phyloP scores from a whole-genome alignment of 1,140 invertebrate species.

The Hypothenemus hampei region DNA sequence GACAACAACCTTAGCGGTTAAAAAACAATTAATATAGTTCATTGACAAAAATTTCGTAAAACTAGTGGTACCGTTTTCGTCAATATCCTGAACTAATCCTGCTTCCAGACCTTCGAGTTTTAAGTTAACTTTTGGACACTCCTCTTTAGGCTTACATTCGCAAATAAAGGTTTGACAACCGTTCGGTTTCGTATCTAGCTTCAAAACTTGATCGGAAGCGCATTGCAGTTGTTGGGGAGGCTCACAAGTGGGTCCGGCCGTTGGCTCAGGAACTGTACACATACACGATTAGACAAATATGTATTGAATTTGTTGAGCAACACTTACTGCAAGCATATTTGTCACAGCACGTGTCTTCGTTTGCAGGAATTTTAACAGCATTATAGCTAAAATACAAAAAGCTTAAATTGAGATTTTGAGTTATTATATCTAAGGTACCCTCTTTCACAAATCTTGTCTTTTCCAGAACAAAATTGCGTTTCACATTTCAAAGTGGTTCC shows the following conservation, averaged over 20 bases:
- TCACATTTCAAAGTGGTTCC: slow-evolving; percentile 52
- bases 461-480: slow-evolving; percentile 53
- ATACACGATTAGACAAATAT: not conserved
- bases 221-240: slow-evolving; percentile 61
- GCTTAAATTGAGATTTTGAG: not conserved
- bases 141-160: slow-evolving; percentile 63
- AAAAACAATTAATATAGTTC: not conserved
- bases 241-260: slow-evolving; percentile 51
- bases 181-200: slow-evolving; percentile 54
- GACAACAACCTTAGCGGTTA: slow-evolving; percentile 59
- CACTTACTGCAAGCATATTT: slow-evolving; percentile 60
- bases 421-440: slow-evolving; percentile 36
- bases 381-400: slow-evolving; percentile 30
- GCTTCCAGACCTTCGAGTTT: slow-evolving; percentile 34
- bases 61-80: not conserved
- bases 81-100: not conserved
- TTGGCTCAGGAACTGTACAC: slow-evolving; percentile 50
- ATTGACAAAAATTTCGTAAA: not conserved
- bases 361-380: slow-evolving; percentile 50
- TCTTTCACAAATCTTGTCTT: slow-evolving; percentile 55
- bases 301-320: not conserved
- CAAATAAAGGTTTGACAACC: slow-evolving; percentile 67
- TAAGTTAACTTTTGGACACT: slow-evolving; percentile 54
- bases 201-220: slow-evolving; percentile 63
- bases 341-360: slow-evolving; percentile 60